Percentiles rank a stretch among this genome's conserved stretches.
These are phyloP conservation scores for Alosa alosa DNA, from an alignment of 2,113 vertebrate species.

Conservation along the genomic window DNA sequence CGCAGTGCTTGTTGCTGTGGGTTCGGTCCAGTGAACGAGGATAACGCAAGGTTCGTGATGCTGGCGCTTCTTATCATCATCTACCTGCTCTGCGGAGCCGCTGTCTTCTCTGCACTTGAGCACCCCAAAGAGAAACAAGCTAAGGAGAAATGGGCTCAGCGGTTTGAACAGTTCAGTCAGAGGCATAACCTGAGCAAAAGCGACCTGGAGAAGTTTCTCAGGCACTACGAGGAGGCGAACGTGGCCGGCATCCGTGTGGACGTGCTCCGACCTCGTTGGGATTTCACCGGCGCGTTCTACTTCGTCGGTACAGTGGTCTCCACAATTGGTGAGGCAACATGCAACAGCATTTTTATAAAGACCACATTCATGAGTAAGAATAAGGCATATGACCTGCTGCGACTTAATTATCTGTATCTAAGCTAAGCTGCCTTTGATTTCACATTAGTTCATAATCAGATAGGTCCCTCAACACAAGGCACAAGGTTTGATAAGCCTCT, in stretches of 20 bases:
- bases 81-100: conserved; percentile 90
- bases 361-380: neutral
- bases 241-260: conserved; percentile 87
- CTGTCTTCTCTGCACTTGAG: conserved; percentile 93
- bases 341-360: neutral
- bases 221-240: conserved; percentile 85
- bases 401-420: neutral
- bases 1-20: conserved; percentile 75
- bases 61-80: conserved; percentile 83
- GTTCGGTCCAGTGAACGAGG: conserved; percentile 80
- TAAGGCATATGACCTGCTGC: too few species aligned
- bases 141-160: conserved; percentile 83
- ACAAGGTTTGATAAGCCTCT: neutral
- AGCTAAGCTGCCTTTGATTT: neutral
- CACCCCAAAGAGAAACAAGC: conserved; percentile 83
- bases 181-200: conserved; percentile 82
- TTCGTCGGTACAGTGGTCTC: conserved; percentile 97
- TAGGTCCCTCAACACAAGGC: neutral
- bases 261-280: conserved; percentile 84
- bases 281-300: conserved; percentile 93
- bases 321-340: conserved; percentile 82
- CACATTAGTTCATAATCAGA: neutral
- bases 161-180: conserved; percentile 84
- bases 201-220: conserved; percentile 82
- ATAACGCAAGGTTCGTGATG: conserved; percentile 89